Conservation (phyloP, 2,888 invertebrate species). For the Stomorhina lunata region DNA sequence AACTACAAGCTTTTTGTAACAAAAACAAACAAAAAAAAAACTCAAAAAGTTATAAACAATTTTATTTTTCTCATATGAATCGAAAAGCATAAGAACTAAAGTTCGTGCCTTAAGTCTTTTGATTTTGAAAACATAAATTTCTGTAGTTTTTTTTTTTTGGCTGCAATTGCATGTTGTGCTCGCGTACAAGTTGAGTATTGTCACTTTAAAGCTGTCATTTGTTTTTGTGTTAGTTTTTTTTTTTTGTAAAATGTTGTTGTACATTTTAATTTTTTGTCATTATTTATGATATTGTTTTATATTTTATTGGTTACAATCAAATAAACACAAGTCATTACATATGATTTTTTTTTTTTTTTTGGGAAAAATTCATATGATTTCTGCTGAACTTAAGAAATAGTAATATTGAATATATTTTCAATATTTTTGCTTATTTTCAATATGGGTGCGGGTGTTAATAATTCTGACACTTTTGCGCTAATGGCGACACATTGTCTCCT, state of each 20-base stretch:
- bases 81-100: background rate
- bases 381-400: background rate
- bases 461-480: constrained; percentile 62
- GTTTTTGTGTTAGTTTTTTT: too few relatives aligned
- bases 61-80: background rate
- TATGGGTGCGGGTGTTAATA: constrained; percentile 67
- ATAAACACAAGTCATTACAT: constrained; percentile 52
- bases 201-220: constrained; percentile 18
- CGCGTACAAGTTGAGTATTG: background rate
- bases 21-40: background rate
- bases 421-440: background rate
- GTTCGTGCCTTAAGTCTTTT: constrained; percentile 50
- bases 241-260: too few relatives aligned
- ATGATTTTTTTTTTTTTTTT: constrained; percentile 17
- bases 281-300: constrained; percentile 48
- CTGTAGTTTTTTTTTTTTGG: background rate
- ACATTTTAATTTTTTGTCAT: constrained; percentile 8
- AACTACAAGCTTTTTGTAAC: background rate
- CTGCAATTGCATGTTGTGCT: background rate
- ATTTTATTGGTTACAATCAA: constrained; percentile 29
- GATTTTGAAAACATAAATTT: too few relatives aligned
- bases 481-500: constrained; percentile 67
- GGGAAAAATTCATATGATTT: too few relatives aligned
- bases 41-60: background rate
- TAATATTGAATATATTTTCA: background rate